Base-by-base conservation (phyloP, 2,888 invertebrate genomes). In the Coleophora deauratella region DNA sequence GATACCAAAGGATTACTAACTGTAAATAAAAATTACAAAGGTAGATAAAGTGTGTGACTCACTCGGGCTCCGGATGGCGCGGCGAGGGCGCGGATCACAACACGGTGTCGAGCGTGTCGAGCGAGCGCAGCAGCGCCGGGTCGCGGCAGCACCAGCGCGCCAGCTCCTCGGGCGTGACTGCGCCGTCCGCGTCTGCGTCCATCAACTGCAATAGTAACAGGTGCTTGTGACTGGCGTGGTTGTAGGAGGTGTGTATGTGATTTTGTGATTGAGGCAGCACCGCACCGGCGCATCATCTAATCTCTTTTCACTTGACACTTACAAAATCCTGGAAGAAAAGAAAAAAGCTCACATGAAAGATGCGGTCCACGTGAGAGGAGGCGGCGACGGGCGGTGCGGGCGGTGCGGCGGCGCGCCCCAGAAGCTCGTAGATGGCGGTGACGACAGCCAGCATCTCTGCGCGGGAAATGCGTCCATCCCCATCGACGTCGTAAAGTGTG, bases 391-490 rank as follows among this genome's bases (percentile, higher is more conserved):
- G 90, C 2, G 90, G 90, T 2, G 92, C 91, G 11, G 89, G 88
- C 0, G 95, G 95, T 40, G 89, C 89, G 0, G 94, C 93, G 44
- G 91, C 91, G 15, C 92, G 86, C 0, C 95, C 96, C 55, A 96
- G 84, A 91, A 96, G 92, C 71, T 94, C 94, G 73, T 96, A 95
- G 52, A 96, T 93, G 34, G 95, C 93, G 9, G 65, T 88, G 31
- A 94, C 95, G 33, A 96, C 95, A 31, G 93, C 91, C 51, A 91
- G 74, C 94, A 96, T 94, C 81, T 96, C 96, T 1, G 90, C 88
- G 59, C 94, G 91, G 13, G 93, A 93, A 65, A 96, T 94, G 46
- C 92, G 87, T 0, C 96, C 95, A 66, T 96, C 95, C 0, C 93
- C 92, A 62, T 96, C 94, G 43, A 94, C 88, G 72, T 96, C 96